These are phyloP conservation scores for Taenioides sp. DNA, from an alignment of 2,797 vertebrate species.

Conservation along the genomic window DNA sequence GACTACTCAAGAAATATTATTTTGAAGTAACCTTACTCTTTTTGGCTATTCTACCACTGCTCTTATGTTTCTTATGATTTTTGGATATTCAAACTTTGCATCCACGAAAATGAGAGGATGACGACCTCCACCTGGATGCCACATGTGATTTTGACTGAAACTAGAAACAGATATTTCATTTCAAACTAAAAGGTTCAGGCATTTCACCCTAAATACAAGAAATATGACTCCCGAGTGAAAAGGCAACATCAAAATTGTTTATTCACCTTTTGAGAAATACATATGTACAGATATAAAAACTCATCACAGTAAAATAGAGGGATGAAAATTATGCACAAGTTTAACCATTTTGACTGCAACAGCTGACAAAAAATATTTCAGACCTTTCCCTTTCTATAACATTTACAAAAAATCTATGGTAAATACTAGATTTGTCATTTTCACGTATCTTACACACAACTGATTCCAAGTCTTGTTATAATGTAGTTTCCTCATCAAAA, in stretches of 20 bases:
- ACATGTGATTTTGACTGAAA: background rate
- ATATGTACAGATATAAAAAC: conserved; percentile 65
- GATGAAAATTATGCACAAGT: conserved; percentile 9
- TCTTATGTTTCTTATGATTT: too few species aligned
- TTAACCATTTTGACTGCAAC: background rate
- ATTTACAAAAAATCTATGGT: background rate
- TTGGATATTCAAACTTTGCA: too few species aligned
- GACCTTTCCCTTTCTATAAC: background rate
- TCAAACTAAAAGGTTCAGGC: too few species aligned
- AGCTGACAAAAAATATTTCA: background rate
- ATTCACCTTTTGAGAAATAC: conserved; percentile 59
- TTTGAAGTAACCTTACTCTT: too few species aligned
- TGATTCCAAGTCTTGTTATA: too few species aligned
- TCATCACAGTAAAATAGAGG: conserved; percentile 30
- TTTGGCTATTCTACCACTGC: too few species aligned
- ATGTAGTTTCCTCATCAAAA: too few species aligned
- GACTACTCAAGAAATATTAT: too few species aligned
- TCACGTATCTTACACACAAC: too few species aligned
- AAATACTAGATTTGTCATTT: background rate
- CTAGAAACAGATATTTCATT: background rate
- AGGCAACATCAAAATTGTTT: conserved; percentile 60
- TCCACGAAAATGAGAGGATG: too few species aligned
- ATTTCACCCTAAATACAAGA: too few species aligned
- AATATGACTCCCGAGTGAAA: conserved; percentile 35
- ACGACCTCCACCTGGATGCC: too few species aligned